Evolutionary conservation across 2,113 vertebrate genomes (phyloP).

Genomic region (Crotalus viridis): DNA sequence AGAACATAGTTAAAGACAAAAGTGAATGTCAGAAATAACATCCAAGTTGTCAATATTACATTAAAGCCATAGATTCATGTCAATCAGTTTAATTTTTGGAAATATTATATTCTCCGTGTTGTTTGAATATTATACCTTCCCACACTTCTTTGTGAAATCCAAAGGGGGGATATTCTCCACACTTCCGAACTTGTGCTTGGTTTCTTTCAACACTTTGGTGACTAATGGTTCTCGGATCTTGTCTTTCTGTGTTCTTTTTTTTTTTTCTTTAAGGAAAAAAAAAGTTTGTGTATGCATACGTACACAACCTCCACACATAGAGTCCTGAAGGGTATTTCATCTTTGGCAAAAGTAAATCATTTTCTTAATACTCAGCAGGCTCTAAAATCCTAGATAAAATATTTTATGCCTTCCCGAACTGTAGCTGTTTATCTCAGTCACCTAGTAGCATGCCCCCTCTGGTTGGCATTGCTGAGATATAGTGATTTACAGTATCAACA

Average conservation of each 20-base stretch:
- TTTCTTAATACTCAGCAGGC: slow-evolving; percentile 56
- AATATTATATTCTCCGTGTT: not conserved
- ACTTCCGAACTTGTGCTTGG: not conserved
- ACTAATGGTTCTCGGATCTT: not conserved
- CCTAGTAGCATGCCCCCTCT: slow-evolving; percentile 38
- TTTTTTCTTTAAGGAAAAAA: not conserved
- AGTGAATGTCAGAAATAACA: not conserved
- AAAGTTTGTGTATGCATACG: not conserved
- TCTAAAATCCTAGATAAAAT: slow-evolving; percentile 29
- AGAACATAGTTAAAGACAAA: not conserved
- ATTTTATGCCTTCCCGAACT: slow-evolving; percentile 35
- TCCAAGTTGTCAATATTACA: not conserved
- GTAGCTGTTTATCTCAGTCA: slow-evolving; percentile 50
- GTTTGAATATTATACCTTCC: not conserved
- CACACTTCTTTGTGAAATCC: not conserved
- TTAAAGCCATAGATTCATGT: not conserved
- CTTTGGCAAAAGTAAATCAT: slow-evolving; percentile 43
- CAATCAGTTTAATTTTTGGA: not conserved
- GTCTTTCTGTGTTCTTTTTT: not conserved
- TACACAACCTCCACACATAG: not conserved
- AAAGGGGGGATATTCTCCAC: not conserved
- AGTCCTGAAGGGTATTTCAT: slow-evolving; percentile 23
- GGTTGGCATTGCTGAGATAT: slow-evolving; percentile 33
- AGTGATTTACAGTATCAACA: slow-evolving; percentile 36
- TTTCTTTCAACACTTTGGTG: not conserved